Evolutionary conservation across 1,140 invertebrate genomes (phyloP), one percentile per base, ranked within the genome.

Genomic region (Penaeus japonicus): DNA sequence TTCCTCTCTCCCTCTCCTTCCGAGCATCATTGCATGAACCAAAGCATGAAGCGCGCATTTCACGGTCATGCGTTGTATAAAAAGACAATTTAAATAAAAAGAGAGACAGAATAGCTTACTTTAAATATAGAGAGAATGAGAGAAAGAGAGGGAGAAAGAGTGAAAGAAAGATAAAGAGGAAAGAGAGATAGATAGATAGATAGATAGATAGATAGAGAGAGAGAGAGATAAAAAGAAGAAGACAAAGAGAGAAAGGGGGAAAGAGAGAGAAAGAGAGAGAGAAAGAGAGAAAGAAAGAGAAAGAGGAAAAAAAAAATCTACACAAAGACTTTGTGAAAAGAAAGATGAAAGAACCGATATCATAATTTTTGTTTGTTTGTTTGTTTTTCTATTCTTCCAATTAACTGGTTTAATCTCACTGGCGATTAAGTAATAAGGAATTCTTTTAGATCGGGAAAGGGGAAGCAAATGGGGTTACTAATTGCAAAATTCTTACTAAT

Each of bases 151-250:
- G 27, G 81, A 83, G 24, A 32, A 32, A 83, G 55, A 57, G 24
- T 10, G 24, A n/a, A 39, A 65, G 10, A 39, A 84, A 62, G n/a
- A 62, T 39, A 62, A 84, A n/a, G 39, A 39, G 47, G 55, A 55
- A 32, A 83, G 81, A 83, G 57, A 83, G 57, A 83, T 27, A 83
- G 81, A 57, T 53, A 82, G 79, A 82, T 47, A 54, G 79, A 55
- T 47, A 79, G 77, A 79, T 30, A 79, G 77, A 79, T n/a, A 47
- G 39, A 47, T 22, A 47, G 20, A 79, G 75, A 39, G 75, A 78
- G 35, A 78, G 75, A 78, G 7, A n/a, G 47, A 39, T n/a, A 10
- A 47, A 35, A 53, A 54, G 39, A 80, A 24, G 15, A 35, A 24
- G n/a, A 80, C n/a, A n/a, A n/a, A n/a, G n/a, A n/a, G n/a, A n/a